Evolutionary conservation across 64 coral and sea anemone species (phyloP).

Genomic region (Catalaphyllia jardinei): DNA sequence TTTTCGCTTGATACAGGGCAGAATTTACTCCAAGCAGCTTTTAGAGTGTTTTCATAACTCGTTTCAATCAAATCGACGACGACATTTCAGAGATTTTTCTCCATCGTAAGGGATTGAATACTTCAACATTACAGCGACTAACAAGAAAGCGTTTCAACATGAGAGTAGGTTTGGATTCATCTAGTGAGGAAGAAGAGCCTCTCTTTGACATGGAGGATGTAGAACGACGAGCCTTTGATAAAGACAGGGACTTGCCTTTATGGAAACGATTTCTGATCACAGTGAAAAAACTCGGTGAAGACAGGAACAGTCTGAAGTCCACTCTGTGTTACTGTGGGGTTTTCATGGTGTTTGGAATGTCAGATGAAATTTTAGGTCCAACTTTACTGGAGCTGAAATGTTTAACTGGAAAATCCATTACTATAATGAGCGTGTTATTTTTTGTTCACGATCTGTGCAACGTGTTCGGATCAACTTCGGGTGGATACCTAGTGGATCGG

Average conservation of each 20-base stretch:
- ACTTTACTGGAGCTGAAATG: slow-evolving; percentile 83
- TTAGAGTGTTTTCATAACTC: not conserved
- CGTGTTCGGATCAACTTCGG: slow-evolving; percentile 86
- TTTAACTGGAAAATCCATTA: slow-evolving; percentile 83
- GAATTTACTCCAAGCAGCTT: too few relatives aligned
- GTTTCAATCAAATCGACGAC: not conserved
- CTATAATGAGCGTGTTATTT: slow-evolving; percentile 88
- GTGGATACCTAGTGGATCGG: slow-evolving; percentile 87
- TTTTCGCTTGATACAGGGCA: too few relatives aligned
- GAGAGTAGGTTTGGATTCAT: slow-evolving; percentile 58
- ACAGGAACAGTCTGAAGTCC: slow-evolving; percentile 64
- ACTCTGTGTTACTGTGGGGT: slow-evolving; percentile 92
- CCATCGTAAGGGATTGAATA: not conserved
- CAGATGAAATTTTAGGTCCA: slow-evolving; percentile 89
- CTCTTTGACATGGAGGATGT: slow-evolving; percentile 85
- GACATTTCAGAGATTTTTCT: not conserved
- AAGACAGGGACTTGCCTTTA: slow-evolving; percentile 58
- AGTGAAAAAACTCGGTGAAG: slow-evolving; percentile 61
- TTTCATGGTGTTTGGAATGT: slow-evolving; percentile 97
- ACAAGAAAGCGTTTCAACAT: slow-evolving; percentile 7
- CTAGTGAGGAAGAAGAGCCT: slow-evolving; percentile 74
- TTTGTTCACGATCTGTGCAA: slow-evolving; percentile 93
- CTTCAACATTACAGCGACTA: not conserved
- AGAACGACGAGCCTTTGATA: slow-evolving; percentile 64
- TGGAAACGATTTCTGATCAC: slow-evolving; percentile 49